Conservation (phyloP, 2,113 vertebrate genomes). For the Natator depressus region DNA sequence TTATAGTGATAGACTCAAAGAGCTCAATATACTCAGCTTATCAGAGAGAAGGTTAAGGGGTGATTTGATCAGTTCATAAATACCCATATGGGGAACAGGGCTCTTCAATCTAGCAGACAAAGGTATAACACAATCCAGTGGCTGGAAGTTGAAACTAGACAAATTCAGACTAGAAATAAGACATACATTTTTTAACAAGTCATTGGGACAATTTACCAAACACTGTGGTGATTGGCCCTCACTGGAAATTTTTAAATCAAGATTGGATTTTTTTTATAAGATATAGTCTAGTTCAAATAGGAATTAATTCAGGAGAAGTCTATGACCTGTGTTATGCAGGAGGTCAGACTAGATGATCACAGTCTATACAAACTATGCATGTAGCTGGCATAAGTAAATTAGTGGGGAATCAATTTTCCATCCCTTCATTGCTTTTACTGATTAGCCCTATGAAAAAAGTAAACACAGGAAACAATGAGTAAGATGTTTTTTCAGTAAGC, state of each 20-base stretch:
- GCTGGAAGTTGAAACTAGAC: background rate
- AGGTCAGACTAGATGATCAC: background rate
- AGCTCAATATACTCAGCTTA: background rate
- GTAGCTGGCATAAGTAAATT: background rate
- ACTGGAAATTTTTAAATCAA: background rate
- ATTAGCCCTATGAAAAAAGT: background rate
- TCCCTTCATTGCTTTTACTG: background rate
- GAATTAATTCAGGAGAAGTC: background rate
- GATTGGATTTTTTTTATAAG: background rate
- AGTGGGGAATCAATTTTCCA: background rate
- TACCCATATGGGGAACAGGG: background rate
- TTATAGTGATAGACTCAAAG: background rate
- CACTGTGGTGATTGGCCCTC: background rate
- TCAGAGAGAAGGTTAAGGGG: background rate
- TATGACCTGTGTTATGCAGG: background rate
- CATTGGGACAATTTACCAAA: background rate
- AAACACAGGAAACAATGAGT: background rate
- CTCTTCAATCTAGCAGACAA: background rate
- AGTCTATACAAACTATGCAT: background rate
- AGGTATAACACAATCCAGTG: background rate
- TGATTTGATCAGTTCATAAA: background rate
- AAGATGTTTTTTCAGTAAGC: background rate
- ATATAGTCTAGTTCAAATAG: background rate
- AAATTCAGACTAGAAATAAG: background rate
- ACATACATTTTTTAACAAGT: background rate